Conservation (phyloP, 2,888 invertebrate species). For the Macrophya alboannulata region DNA sequence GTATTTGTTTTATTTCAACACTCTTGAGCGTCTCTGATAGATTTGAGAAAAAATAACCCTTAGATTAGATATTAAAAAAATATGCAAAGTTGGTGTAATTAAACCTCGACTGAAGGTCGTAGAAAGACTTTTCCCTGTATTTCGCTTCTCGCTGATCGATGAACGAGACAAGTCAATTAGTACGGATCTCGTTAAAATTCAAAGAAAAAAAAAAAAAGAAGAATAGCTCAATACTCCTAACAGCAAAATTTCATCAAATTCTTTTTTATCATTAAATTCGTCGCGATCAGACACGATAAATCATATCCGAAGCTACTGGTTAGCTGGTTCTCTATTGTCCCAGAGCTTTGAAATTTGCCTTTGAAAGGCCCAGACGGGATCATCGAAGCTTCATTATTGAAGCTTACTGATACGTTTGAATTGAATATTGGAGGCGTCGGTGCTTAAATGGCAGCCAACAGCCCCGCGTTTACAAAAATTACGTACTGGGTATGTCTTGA, state of each 20-base stretch:
- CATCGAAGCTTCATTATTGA: not conserved
- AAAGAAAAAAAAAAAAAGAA: not conserved
- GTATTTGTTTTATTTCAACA: not conserved
- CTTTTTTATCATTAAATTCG: not conserved
- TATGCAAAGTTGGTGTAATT: not conserved
- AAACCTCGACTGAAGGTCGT: not conserved
- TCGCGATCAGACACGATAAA: not conserved
- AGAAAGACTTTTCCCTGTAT: not conserved
- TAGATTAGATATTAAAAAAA: not conserved
- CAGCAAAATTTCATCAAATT: not conserved
- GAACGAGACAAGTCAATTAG: not conserved
- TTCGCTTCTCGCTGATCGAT: not conserved
- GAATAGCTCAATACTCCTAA: not conserved
- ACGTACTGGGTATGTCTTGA: conserved; percentile 93
- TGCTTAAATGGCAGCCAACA: conserved; percentile 87
- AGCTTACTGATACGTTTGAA: not conserved
- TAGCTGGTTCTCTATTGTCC: not conserved
- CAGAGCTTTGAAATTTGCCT: not conserved
- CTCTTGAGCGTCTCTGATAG: not conserved
- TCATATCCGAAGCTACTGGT: not conserved
- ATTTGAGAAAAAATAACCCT: not conserved
- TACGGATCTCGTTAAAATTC: not conserved
- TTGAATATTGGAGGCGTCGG: conserved; percentile 83
- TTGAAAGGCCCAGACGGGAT: not conserved
- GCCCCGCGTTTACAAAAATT: conserved; percentile 88